Evolutionary conservation across 2,797 vertebrate genomes (phyloP).

Genomic region (Trichosurus vulpecula): DNA sequence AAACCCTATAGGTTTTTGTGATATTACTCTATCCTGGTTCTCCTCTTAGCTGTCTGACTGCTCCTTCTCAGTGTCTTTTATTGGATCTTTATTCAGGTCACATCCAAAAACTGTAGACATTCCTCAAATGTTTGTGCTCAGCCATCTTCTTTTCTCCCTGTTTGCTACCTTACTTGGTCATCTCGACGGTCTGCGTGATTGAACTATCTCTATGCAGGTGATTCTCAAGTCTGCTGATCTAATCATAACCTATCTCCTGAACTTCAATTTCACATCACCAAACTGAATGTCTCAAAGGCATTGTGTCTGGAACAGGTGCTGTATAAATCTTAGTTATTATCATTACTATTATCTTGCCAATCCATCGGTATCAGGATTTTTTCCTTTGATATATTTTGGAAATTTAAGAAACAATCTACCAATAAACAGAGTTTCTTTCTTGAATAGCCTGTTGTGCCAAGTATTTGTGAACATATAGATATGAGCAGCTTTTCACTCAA

Average conservation of each 20-base stretch:
- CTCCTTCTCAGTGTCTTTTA: neutral
- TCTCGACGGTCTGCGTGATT: neutral
- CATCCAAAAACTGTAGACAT: neutral
- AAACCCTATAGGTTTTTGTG: neutral
- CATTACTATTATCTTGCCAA: too few relatives aligned
- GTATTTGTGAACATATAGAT: too few relatives aligned
- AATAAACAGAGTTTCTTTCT: neutral
- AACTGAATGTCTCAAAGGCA: neutral
- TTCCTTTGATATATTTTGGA: too few relatives aligned
- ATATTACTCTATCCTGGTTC: neutral
- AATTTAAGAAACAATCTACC: too few relatives aligned
- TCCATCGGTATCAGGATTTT: too few relatives aligned
- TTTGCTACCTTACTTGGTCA: too few relatives aligned
- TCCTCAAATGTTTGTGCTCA: neutral
- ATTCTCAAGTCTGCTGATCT: neutral
- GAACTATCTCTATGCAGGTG: neutral
- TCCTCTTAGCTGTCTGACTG: neutral
- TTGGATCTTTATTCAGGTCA: neutral
- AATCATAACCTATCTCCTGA: neutral
- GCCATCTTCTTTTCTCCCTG: neutral
- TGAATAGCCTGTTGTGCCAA: neutral
- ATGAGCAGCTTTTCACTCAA: too few relatives aligned
- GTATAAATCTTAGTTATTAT: neutral
- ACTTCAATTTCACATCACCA: neutral
- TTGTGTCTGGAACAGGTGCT: neutral